Evolutionary conservation across 2,888 invertebrate species (phyloP).

Genomic region (Tachina lurida): DNA sequence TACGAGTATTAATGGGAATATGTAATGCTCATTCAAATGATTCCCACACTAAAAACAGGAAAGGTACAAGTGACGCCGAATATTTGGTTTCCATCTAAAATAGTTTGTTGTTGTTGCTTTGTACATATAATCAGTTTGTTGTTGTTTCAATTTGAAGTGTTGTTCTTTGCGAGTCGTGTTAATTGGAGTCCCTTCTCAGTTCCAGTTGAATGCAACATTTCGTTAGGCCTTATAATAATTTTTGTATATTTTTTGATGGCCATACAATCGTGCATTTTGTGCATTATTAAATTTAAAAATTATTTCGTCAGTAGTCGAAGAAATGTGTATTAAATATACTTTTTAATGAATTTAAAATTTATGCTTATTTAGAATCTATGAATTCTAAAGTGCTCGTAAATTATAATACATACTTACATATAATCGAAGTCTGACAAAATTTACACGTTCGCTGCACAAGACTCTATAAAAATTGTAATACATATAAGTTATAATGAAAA

Average conservation of each 20-base stretch:
- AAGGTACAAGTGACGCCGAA: constrained; percentile 49
- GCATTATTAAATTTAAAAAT: constrained; percentile 32
- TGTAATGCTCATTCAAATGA: constrained; percentile 14
- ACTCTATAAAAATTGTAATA: too few species aligned
- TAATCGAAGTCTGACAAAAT: too few species aligned
- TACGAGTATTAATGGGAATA: not conserved
- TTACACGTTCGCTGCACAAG: too few species aligned
- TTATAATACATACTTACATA: too few species aligned
- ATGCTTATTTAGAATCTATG: too few species aligned
- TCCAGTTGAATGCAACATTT: constrained; percentile 58
- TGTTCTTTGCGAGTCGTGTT: not conserved
- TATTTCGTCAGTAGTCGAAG: not conserved
- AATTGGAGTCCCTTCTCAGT: constrained; percentile 45
- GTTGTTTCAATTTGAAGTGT: constrained; percentile 55
- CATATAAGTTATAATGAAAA: too few species aligned
- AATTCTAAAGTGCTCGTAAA: too few species aligned
- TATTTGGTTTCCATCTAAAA: constrained; percentile 32
- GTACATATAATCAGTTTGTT: not conserved
- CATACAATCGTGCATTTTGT: constrained; percentile 57
- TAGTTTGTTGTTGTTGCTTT: not conserved
- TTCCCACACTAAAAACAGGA: constrained; percentile 59
- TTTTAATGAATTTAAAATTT: too few species aligned
- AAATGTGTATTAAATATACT: too few species aligned
- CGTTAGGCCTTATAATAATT: constrained; percentile 72
- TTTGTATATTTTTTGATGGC: constrained; percentile 72